Conservation (phyloP, 2,888 invertebrate genomes). For the Habrosyne pyritoides region DNA sequence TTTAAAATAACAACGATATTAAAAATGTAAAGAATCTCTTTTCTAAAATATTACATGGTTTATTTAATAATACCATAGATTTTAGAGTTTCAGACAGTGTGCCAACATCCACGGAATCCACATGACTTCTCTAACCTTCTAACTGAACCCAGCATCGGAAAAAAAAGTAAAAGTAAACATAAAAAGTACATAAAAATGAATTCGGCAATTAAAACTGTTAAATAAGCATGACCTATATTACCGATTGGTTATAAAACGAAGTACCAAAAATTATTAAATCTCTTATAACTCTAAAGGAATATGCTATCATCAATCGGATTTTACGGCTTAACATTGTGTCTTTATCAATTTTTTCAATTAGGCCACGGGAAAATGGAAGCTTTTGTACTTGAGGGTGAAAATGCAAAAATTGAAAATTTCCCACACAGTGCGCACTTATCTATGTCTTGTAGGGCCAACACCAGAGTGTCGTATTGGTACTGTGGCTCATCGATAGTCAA, state of each 20-base stretch:
- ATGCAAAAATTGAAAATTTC: constrained; percentile 19
- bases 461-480: background rate
- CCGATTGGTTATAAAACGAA: background rate
- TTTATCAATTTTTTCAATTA: background rate
- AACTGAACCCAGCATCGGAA: no score
- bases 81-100: no score
- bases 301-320: background rate
- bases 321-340: background rate
- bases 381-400: constrained; percentile 24
- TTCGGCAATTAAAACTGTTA: background rate
- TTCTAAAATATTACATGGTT: no score
- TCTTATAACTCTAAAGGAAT: background rate
- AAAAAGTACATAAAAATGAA: background rate
- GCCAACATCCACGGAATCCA: no score
- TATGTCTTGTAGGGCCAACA: constrained; percentile 20
- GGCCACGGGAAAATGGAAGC: constrained; percentile 1
- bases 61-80: no score
- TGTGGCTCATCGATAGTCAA: constrained; percentile 40
- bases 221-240: background rate
- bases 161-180: background rate
- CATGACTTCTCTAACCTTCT: no score
- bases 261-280: background rate
- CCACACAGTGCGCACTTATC: constrained; percentile 31
- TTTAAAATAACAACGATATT: no score
- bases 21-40: no score